Evolutionary conservation across 2,113 vertebrate genomes (phyloP).

Genomic region (Propithecus coquereli): DNA sequence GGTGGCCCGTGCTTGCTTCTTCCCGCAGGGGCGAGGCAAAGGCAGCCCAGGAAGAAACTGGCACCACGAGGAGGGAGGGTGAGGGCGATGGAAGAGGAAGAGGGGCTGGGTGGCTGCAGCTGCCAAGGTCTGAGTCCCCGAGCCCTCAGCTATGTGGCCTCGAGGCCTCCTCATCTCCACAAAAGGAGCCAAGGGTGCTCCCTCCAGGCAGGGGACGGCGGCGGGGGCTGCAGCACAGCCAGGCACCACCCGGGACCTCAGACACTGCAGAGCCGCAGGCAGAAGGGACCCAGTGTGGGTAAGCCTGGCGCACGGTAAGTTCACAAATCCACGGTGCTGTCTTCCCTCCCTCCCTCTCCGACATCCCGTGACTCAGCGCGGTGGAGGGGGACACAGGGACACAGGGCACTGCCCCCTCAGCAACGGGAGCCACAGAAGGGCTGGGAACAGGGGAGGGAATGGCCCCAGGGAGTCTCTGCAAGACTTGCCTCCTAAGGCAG

Average conservation of each 20-base stretch:
- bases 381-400: no score
- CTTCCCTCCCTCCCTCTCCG: background rate
- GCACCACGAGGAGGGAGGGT: background rate
- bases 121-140: background rate
- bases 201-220: background rate
- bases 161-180: background rate
- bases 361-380: background rate
- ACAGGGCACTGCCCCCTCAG: background rate
- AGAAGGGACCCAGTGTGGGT: background rate
- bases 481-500: background rate
- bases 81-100: background rate
- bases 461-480: background rate
- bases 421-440: no score
- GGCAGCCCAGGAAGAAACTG: background rate
- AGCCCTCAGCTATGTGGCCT: background rate
- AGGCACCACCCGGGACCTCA: background rate
- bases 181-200: background rate
- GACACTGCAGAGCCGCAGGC: background rate
- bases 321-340: accelerated
- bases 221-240: background rate
- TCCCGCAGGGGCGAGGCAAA: background rate
- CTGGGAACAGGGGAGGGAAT: background rate
- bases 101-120: background rate
- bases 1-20: background rate
- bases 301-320: background rate